Evolutionary conservation across 2,113 vertebrate species (phyloP), one percentile per base, ranked within the genome.

Genomic region (Chrysemys picta): DNA sequence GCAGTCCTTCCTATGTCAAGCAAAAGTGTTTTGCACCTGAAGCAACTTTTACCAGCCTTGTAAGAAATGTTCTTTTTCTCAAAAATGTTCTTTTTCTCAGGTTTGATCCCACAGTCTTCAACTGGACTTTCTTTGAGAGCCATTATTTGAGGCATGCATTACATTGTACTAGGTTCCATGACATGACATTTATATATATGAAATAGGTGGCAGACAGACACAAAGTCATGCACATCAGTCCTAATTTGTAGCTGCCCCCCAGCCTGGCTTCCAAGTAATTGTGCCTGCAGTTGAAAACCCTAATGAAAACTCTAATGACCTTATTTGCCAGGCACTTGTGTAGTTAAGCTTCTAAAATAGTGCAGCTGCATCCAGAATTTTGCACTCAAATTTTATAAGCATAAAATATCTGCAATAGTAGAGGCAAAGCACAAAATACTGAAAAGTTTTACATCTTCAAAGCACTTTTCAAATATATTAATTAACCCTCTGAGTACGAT

Each of bases 111-210:
- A 54, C 22, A 6, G 17, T 49, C 24, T 94, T 91, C 87, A 69
- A 72, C 24, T 76, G 27, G 8, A 79, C 2, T 72, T 84, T 92
- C 45, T 9, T 56, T 45, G 10, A 52, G 10, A 75, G 10, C 4
- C 17, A 35, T 79, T 90, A 80, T 90, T 65, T 86, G 62, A 93
- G 79, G 6, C 22, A 82, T 79, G 47, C 82, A 35, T 89, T 88
- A 62, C 1, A 50, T 19, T 7, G 17, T 17, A 87, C 6, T 3
- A 21, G 0, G 0, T 22, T 35, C 31, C 65, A 62, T 9, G 75
- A 65, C 1, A 25, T 14, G 22, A 59, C 59, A 80, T 42, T 53
- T 19, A 31, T 45, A 1, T 27, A 59, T 19, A 14, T 87, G 42
- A 45, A 49, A 57, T 42, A 38, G 22, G 9, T 27, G 52, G 72